Evolutionary conservation across 2,797 vertebrate genomes (phyloP).

Genomic region (Acropternis orthonyx): DNA sequence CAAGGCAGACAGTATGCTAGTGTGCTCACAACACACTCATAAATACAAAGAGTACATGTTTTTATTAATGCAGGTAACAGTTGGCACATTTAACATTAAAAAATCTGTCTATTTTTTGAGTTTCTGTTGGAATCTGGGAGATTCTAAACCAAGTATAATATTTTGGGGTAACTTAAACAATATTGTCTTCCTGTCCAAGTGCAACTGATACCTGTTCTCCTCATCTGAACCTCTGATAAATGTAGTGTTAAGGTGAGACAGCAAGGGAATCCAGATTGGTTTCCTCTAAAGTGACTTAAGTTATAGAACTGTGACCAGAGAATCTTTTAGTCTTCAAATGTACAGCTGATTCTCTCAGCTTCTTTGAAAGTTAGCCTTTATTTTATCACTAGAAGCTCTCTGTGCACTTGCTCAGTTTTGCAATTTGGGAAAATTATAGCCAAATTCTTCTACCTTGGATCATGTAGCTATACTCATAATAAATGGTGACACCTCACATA

Average conservation of each 20-base stretch:
- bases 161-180: not conserved
- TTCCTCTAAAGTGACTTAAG: not conserved
- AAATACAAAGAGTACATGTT: not conserved
- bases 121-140: not conserved
- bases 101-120: not conserved
- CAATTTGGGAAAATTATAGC: not conserved
- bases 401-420: not conserved
- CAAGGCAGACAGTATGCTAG: not conserved
- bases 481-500: not conserved
- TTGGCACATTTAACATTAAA: not conserved
- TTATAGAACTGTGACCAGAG: not conserved
- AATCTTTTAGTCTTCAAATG: not conserved
- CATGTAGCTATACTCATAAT: fast-evolving
- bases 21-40: not conserved
- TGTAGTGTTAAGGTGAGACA: not conserved
- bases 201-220: not conserved
- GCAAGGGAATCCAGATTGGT: not conserved
- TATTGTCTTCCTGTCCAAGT: not conserved
- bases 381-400: not conserved
- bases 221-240: not conserved
- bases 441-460: not conserved
- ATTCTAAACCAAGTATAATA: not conserved
- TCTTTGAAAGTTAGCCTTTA: not conserved
- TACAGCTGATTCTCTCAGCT: not conserved
- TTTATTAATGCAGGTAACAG: not conserved